These are phyloP conservation scores for Rambutsinella grinnellia DNA, from an alignment of 2,888 invertebrate species.

Conservation along the genomic window DNA sequence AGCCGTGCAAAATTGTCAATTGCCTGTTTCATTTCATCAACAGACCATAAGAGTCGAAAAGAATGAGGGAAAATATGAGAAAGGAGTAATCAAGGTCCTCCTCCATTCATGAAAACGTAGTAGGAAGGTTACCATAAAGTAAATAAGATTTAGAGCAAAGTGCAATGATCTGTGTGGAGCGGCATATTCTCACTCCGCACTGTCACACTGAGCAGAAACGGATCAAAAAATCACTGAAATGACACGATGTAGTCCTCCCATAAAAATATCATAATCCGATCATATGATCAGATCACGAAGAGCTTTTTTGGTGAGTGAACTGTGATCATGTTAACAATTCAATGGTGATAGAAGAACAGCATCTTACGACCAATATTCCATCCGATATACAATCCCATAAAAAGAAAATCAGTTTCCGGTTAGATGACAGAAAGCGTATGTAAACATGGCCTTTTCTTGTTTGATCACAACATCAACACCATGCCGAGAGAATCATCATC, in stretches of 20 bases:
- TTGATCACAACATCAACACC: background rate
- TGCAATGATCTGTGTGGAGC: conserved; percentile 43
- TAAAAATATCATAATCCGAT: background rate
- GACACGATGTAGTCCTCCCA: background rate
- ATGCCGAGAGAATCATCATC: background rate
- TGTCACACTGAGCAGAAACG: background rate
- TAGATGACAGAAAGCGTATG: background rate
- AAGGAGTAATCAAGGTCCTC: background rate
- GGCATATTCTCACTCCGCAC: background rate
- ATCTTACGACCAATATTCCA: background rate
- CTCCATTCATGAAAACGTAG: background rate
- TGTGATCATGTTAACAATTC: background rate
- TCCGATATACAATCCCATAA: background rate
- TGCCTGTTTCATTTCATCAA: conserved; percentile 8
- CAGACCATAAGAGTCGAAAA: background rate
- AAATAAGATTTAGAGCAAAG: conserved; percentile 46
- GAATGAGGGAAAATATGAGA: background rate
- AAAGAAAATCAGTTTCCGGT: background rate
- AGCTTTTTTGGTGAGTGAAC: background rate
- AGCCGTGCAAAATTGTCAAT: conserved; percentile 38
- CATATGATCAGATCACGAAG: no score
- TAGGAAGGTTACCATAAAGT: conserved; percentile 8
- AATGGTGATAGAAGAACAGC: background rate
- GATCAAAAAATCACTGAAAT: background rate
- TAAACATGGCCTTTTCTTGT: background rate